Percentiles rank a stretch among this genome's conserved stretches.
These are phyloP conservation scores for Euschistus heros DNA, from an alignment of 1,140 invertebrate genomes.

Conservation along the genomic window DNA sequence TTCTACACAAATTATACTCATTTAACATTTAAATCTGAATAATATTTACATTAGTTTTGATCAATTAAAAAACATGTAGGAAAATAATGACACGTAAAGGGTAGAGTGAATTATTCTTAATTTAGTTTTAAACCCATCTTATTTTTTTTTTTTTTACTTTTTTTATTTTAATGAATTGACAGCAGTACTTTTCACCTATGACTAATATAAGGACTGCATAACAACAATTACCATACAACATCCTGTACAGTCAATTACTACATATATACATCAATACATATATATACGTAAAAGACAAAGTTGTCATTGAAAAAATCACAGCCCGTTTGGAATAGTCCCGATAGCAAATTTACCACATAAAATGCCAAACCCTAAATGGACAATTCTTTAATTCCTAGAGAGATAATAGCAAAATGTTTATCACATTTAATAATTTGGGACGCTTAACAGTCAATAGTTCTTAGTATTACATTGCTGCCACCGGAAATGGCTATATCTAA, in stretches of 20 bases:
- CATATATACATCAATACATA: conserved; percentile 25
- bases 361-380: conserved; percentile 25
- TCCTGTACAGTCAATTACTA: conserved; percentile 28
- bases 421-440: conserved; percentile 23
- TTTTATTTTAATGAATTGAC: conserved; percentile 21
- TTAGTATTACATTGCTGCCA: conserved; percentile 14
- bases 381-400: conserved; percentile 25
- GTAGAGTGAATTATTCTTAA: background rate
- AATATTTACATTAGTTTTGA: background rate
- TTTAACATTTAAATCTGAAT: no score
- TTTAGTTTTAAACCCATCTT: conserved; percentile 17
- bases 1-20: no score
- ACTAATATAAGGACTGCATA: conserved; percentile 25
- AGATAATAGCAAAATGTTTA: conserved; percentile 27
- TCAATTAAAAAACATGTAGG: background rate
- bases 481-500: background rate
- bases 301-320: conserved; percentile 29
- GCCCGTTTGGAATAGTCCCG: conserved; percentile 28
- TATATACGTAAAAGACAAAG: conserved; percentile 26
- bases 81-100: background rate
- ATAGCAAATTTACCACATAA: conserved; percentile 23
- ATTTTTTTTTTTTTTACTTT: background rate
- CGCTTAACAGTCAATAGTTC: conserved; percentile 25
- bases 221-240: conserved; percentile 25
- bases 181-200: conserved; percentile 24